Base-by-base conservation (phyloP, 2,888 invertebrate species). In the Silvanus unidentatus region DNA sequence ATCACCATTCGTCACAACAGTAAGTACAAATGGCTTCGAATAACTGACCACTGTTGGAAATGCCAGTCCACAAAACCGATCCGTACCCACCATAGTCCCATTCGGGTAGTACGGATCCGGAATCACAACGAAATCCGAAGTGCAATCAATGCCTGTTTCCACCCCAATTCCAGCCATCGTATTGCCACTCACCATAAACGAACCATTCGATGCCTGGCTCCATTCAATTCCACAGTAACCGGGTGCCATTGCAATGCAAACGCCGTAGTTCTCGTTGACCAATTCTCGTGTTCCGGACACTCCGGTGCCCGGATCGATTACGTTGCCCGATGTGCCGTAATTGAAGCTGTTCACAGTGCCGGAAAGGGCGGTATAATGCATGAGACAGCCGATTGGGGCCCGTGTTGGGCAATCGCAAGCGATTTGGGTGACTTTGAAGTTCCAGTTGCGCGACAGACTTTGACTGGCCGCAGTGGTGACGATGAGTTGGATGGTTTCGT, bases 351-450 rank as follows among this genome's bases (percentile, higher is more conserved):
- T 75, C 2, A 87, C 81, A 0, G 77, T 80, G 2, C 84, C 86
- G 0, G 77, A 65, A 1, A 69, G 60, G 0, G 75, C 76, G 29
- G 78, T 81, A 63, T 81, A 81, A 66, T 86, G 88, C 70, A 85
- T 85, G 30, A 88, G 73, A 61, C 88, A 88, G 22, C 88, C 88
- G 42, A 80, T 78, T 1, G 88, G 88, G n/a, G 86, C 88, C 68
- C 77, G 69, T 34, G 78, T 80, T 1, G 80, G 76, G 45, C 86
- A 84, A 50, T 80, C 78, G 59, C 88, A 88, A 1, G 79, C 78
- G 34, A 88, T 75, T 67, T 88, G 88, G 1, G 79, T 74, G 1
- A 88, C 75, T 61, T 78, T 78, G 40, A 89, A 75, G 61, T 86
- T 87, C 89, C 89, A 89, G 43, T 80, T 75, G 37, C 88, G 76